phyloP scores from a whole-genome alignment of 1,140 invertebrate species.

The Camponotus vicinus region DNA sequence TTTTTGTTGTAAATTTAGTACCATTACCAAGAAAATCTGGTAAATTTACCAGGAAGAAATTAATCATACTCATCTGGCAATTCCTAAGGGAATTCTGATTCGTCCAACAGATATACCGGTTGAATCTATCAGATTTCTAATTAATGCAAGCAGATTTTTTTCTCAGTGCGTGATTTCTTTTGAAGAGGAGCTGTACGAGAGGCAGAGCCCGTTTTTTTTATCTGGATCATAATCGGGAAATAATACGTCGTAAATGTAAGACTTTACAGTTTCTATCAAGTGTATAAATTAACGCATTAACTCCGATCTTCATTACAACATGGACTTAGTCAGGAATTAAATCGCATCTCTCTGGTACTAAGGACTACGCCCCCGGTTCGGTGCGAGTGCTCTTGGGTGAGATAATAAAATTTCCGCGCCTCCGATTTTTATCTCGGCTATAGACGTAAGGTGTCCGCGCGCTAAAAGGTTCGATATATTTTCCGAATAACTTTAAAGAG shows the following conservation, averaged over 20 bases:
- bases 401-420: conserved; percentile 49
- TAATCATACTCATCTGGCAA: too few species aligned
- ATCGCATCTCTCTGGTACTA: neutral
- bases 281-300: neutral
- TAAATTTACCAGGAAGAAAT: too few species aligned
- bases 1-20: too few species aligned
- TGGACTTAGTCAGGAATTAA: neutral
- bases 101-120: too few species aligned
- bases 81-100: too few species aligned
- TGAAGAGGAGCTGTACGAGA: neutral
- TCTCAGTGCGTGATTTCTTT: neutral
- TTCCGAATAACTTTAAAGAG: conserved; percentile 59
- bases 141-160: too few species aligned
- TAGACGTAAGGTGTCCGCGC: conserved; percentile 55
- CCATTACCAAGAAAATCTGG: too few species aligned
- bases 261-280: neutral
- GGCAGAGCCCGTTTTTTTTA: neutral
- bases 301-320: neutral
- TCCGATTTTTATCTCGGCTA: conserved; percentile 50
- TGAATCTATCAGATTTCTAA: too few species aligned
- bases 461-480: conserved; percentile 62
- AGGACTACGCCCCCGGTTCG: neutral
- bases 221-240: neutral
- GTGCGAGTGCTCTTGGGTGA: neutral
- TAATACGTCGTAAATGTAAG: neutral